Conservation (phyloP, 2,113 vertebrate species). For the Dasyornis broadbenti region DNA sequence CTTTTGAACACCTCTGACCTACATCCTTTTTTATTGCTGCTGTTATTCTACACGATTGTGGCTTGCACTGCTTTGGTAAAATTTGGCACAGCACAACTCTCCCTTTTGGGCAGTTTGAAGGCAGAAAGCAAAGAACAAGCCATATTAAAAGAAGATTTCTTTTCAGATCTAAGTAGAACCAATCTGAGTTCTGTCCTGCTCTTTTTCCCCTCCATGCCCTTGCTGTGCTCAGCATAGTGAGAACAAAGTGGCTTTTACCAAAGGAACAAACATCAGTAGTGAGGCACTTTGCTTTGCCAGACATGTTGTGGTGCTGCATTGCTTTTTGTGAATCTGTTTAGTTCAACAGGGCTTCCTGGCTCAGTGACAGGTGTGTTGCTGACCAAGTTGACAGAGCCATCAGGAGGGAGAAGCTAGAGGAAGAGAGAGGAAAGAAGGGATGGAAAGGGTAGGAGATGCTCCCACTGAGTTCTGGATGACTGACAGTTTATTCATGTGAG, state of each 20-base stretch:
- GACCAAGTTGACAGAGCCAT: neutral
- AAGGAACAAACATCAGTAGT: neutral
- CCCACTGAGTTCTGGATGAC: neutral
- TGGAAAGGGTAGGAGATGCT: neutral
- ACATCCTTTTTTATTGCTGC: neutral
- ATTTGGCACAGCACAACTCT: neutral
- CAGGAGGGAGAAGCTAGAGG: neutral
- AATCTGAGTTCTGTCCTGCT: neutral
- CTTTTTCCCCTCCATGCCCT: rapidly evolving
- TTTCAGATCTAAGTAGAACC: neutral
- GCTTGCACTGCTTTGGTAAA: neutral
- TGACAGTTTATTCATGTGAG: neutral
- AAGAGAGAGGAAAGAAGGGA: neutral
- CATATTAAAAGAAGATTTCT: neutral
- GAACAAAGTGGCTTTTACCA: neutral
- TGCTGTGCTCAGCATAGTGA: neutral
- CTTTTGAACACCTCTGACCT: neutral
- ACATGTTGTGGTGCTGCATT: rapidly evolving
- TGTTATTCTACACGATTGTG: rapidly evolving
- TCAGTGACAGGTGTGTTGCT: neutral
- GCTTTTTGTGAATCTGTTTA: neutral
- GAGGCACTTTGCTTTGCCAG: neutral
- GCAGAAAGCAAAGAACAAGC: neutral
- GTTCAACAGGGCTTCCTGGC: neutral
- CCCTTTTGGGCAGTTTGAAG: neutral